Percentiles rank a stretch among this genome's conserved stretches.
phyloP scores from a whole-genome alignment of 2,113 vertebrate genomes.

The Grammomys surdaster region DNA sequence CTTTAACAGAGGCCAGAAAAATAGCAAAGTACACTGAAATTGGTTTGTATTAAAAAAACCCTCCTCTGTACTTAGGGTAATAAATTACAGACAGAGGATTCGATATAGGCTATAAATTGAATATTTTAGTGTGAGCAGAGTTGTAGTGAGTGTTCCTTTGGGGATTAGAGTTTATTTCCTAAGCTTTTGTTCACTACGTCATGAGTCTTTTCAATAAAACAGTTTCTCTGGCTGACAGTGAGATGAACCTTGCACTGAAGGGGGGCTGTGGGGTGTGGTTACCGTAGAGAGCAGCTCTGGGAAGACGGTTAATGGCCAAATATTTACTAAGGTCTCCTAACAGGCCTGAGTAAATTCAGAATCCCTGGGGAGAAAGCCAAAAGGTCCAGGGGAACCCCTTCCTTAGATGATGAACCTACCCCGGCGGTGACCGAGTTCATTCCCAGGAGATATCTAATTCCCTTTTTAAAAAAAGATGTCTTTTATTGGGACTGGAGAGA shows the following conservation, averaged over 20 bases:
- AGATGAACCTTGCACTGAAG: neutral
- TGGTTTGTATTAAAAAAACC: constrained; percentile 79
- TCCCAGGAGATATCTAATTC: neutral
- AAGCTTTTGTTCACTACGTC: constrained; percentile 75
- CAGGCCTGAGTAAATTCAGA: constrained; percentile 65
- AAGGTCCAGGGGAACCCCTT: neutral
- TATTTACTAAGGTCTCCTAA: constrained; percentile 53
- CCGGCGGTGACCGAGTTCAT: neutral
- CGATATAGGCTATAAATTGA: constrained; percentile 77
- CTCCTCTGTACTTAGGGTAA: constrained; percentile 79
- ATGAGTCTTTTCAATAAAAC: constrained; percentile 70
- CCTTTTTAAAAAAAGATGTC: neutral
- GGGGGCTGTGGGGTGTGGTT: constrained; percentile 24
- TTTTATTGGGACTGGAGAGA: neutral
- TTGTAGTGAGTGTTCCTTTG: constrained; percentile 76
- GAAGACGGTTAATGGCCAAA: constrained; percentile 45
- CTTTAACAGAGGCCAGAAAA: constrained; percentile 72
- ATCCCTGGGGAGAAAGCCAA: neutral
- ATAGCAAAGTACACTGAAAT: constrained; percentile 80
- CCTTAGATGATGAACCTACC: too few relatives aligned
- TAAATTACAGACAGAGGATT: constrained; percentile 77
- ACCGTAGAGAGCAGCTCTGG: neutral
- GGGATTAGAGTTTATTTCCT: constrained; percentile 83
- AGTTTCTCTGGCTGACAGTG: constrained; percentile 68
- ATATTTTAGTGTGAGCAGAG: constrained; percentile 74